These are phyloP conservation scores for Acrobasis suavella DNA, from an alignment of 2,888 invertebrate genomes.

Conservation along the genomic window DNA sequence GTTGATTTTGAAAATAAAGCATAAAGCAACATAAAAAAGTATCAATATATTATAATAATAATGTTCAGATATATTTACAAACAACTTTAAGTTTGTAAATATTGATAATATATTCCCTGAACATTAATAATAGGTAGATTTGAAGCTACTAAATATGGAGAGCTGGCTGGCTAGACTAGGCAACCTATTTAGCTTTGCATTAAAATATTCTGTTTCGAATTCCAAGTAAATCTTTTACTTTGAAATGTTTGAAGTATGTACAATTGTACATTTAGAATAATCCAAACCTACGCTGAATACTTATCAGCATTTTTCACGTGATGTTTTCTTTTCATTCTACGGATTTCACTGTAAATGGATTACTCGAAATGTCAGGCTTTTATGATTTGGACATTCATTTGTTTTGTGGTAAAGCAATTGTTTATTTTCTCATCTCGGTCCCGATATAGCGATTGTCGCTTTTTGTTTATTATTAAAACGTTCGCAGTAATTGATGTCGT, in stretches of 20 bases:
- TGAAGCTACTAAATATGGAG: neutral
- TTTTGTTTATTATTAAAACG: slow-evolving; percentile 29
- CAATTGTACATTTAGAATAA: slow-evolving; percentile 7
- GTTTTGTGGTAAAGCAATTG: slow-evolving; percentile 16
- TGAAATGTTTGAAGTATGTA: slow-evolving; percentile 1
- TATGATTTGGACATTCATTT: slow-evolving; percentile 17
- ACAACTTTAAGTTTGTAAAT: too few species aligned
- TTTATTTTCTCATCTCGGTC: slow-evolving; percentile 1
- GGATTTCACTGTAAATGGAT: slow-evolving; percentile 21
- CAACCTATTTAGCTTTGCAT: slow-evolving; percentile 3
- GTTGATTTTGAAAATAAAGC: too few species aligned
- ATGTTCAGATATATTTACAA: too few species aligned
- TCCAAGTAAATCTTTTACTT: slow-evolving; percentile 3
- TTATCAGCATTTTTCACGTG: slow-evolving; percentile 13
- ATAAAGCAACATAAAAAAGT: too few species aligned
- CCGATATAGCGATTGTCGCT: neutral
- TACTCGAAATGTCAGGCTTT: slow-evolving; percentile 21
- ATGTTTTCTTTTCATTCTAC: slow-evolving; percentile 11
- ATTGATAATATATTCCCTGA: neutral
- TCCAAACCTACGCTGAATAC: slow-evolving; percentile 3
- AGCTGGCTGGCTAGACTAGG: neutral
- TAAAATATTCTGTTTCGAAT: slow-evolving; percentile 3
- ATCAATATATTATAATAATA: too few species aligned
- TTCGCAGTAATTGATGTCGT: slow-evolving; percentile 50
- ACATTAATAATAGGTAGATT: neutral